Evolutionary conservation across 2,888 invertebrate species (phyloP), one percentile per base, ranked within the genome.

Genomic region (Lamellibrachia satsuma): DNA sequence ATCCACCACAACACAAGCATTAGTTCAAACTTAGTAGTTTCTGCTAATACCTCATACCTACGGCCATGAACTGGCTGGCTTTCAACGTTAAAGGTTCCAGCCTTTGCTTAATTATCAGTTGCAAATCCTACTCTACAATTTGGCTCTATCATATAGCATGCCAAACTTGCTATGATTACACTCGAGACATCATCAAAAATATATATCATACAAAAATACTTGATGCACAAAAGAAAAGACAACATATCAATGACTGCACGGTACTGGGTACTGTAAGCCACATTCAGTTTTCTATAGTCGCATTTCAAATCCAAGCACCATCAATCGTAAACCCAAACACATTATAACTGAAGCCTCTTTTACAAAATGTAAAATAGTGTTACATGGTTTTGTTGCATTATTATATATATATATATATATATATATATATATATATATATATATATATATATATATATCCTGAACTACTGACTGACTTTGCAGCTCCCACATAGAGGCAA

Each of bases 71-170:
- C 75, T 75, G 75, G 75, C 75, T 75, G 11, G 75, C 22, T 22
- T 11, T 75, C 75, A 75, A 75, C 3, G 15, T 75, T 11, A 75
- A 75, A 75, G 75, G 75, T 22, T 75, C 75, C 75, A 75, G 75
- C 75, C 75, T 15, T 75, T 75, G n/a, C 75, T 11, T 22, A 75
- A 15, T 75, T n/a, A 75, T 15, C 15, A 22, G 75, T 75, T 22
- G 22, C 22, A 75, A 75, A 75, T 75, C 75, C 75, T 75, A 22
- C n/a, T 75, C 75, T 75, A 75, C 22, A 15, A 75, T 75, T 75
- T 75, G 75, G 75, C 75, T 75, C 75, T 75, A 75, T 75, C 75
- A 22, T 75, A 75, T 75, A 75, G 75, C 75, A 75, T 75, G 75
- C 75, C 75, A 75, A 75, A 75, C 22, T 75, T 75, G 75, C 75